Percentiles rank a stretch among this genome's conserved stretches.
These are phyloP conservation scores for Sternotherus odoratus DNA, from an alignment of 2,797 vertebrate species.

Conservation along the genomic window DNA sequence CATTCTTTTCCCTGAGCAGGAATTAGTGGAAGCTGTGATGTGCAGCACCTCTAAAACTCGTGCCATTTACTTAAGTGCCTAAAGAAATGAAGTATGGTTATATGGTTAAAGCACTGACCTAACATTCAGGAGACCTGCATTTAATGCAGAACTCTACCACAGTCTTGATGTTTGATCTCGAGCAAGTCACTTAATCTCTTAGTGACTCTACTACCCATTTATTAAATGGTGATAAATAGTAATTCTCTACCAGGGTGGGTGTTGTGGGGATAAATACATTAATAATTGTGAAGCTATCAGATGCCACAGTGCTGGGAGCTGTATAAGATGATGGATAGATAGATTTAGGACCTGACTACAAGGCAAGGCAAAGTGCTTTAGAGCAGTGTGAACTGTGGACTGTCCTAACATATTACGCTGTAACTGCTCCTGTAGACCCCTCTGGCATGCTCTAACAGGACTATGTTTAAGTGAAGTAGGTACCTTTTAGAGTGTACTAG, in stretches of 20 bases:
- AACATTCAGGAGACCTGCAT: background rate
- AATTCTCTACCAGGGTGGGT: background rate
- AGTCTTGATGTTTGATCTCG: background rate
- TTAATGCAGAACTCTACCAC: background rate
- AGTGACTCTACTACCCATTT: background rate
- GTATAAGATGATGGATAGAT: background rate
- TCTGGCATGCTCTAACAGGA: too few relatives aligned
- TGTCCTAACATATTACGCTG: too few relatives aligned
- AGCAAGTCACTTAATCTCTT: background rate
- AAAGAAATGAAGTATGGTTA: background rate
- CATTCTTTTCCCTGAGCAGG: background rate
- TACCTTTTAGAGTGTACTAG: too few relatives aligned
- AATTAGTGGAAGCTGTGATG: background rate
- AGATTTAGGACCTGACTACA: too few relatives aligned
- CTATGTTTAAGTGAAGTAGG: too few relatives aligned
- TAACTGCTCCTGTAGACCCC: too few relatives aligned
- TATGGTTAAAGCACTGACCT: background rate
- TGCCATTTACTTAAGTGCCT: background rate
- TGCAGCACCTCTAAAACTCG: background rate
- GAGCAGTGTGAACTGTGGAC: too few relatives aligned
- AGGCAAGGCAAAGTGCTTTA: too few relatives aligned
- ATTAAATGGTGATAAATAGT: background rate
- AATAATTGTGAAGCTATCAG: accelerated
- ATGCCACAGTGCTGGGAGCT: background rate
- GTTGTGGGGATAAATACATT: background rate